Evolutionary conservation across 2,888 invertebrate species (phyloP), one percentile per base, ranked within the genome.

Genomic region (Tachina fera): DNA sequence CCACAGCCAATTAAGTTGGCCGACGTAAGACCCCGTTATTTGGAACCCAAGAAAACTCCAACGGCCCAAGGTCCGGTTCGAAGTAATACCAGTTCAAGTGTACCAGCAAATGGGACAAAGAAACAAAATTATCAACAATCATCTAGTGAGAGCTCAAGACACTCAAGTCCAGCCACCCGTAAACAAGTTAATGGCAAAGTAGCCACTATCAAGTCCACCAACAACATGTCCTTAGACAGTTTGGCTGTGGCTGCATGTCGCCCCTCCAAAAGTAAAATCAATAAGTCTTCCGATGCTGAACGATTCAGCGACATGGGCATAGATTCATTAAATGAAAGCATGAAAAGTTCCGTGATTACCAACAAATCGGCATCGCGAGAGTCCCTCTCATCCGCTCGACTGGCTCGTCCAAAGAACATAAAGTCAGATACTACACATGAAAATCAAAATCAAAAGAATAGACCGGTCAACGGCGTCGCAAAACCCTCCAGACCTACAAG

Each of bases 21-120:
- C 1, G 91, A 92, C 22, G 89, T 93, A 88, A 95, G 95, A 86
- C 94, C 96, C 1, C 93, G 95, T 31, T 95, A 96, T 88, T 90
- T 95, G 88, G 95, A 96, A 88, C 95, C 95, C 3, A 93, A 94
- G 39, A 92, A 92, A 76, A 88, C 90, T 14, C 81, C 87, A 4
- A 60, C 77, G 11, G 76, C 84, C 1, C 67, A 77, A 2, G 91
- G 90, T 0, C 91, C 92, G 3, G 88, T 91, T 4, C 91, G 92
- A 4, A 92, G 92, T 82, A 91, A 91, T 70, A 92, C 92, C 11
- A 92, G 91, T 74, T 90, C 92, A 0, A 91, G 90, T 70, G 91
- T 92, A 86, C 91, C 92, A 9, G 89, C 90, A 0, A 89, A 87
- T 41, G 68, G 89, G n/a, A 88, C 88, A 1, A 88, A 88, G 31